Percentiles rank a stretch among this genome's conserved stretches.
phyloP scores from a whole-genome alignment of 2,888 invertebrate genomes.

The Luperina testacea region DNA sequence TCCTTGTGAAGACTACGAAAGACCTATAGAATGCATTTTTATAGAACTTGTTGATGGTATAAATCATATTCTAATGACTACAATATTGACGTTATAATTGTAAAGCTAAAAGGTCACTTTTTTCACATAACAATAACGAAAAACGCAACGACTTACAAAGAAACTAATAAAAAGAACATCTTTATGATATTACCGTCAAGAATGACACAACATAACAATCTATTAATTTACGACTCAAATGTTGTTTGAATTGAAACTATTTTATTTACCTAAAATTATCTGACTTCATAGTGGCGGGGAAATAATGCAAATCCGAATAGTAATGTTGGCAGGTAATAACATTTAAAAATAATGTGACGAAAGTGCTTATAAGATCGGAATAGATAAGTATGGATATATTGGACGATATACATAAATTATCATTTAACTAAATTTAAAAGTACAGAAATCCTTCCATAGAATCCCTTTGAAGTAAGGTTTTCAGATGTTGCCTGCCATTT shows the following conservation, averaged over 20 bases:
- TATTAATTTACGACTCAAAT: constrained; percentile 66
- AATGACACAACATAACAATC: constrained; percentile 60
- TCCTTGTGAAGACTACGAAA: too few species aligned
- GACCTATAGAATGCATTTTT: neutral
- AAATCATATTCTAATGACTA: constrained; percentile 8
- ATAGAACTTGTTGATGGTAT: neutral
- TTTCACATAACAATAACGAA: constrained; percentile 14
- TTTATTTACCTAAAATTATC: constrained; percentile 64
- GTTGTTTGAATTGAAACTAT: constrained; percentile 60
- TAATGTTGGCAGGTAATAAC: constrained; percentile 38
- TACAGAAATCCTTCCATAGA: neutral
- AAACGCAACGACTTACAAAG: constrained; percentile 14
- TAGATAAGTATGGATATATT: constrained; percentile 9
- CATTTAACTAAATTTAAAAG: neutral
- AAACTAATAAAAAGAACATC: constrained; percentile 26
- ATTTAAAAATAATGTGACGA: constrained; percentile 30
- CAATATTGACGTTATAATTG: constrained; percentile 1
- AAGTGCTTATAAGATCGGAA: constrained; percentile 17
- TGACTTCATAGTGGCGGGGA: constrained; percentile 42
- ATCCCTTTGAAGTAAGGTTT: neutral
- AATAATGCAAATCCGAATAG: constrained; percentile 57
- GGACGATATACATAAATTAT: constrained; percentile 12
- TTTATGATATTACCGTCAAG: constrained; percentile 42
- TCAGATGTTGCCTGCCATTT: neutral
- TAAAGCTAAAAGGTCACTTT: constrained; percentile 9